A percentile compares a stretch with the other conserved stretches of the same genome.
Conservation (phyloP, 2,888 invertebrate genomes). For the Iselma pallidipennis region DNA sequence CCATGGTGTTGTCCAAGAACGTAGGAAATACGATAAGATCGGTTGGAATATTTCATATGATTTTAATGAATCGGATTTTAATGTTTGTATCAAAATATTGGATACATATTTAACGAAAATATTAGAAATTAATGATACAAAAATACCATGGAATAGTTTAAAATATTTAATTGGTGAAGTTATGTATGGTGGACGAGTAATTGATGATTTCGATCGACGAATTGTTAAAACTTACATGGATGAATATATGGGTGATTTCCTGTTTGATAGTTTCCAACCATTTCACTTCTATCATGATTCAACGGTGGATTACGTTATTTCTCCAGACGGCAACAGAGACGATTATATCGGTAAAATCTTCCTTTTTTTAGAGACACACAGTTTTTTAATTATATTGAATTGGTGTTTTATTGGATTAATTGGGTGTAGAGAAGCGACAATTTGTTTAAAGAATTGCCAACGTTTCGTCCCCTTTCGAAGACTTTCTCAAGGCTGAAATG, state of each 20-base stretch:
- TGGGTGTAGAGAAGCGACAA: too few species aligned
- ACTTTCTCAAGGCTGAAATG: too few species aligned
- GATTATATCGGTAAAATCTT: conserved; percentile 69
- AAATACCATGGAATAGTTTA: conserved; percentile 87
- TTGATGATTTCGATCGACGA: conserved; percentile 88
- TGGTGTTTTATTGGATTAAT: too few species aligned
- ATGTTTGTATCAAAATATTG: conserved; percentile 84
- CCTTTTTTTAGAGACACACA: too few species aligned
- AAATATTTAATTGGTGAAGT: conserved; percentile 94
- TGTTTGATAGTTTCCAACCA: conserved; percentile 88
- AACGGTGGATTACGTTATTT: conserved; percentile 77
- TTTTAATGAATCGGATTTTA: conserved; percentile 92
- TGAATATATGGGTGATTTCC: conserved; percentile 93
- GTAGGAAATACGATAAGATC: conserved; percentile 90
- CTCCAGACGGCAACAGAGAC: conserved; percentile 67
- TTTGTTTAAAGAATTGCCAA: too few species aligned
- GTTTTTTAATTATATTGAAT: too few species aligned
- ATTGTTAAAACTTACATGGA: conserved; percentile 88
- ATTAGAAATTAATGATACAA: conserved; percentile 60
- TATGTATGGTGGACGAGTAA: conserved; percentile 94
- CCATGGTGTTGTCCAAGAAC: conserved; percentile 91
- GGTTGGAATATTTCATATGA: conserved; percentile 95
- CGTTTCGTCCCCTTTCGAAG: too few species aligned
- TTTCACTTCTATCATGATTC: conserved; percentile 85
- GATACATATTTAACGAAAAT: conserved; percentile 82